Base-by-base conservation (phyloP, 2,113 vertebrate genomes). In the Dermatemys mawii region DNA sequence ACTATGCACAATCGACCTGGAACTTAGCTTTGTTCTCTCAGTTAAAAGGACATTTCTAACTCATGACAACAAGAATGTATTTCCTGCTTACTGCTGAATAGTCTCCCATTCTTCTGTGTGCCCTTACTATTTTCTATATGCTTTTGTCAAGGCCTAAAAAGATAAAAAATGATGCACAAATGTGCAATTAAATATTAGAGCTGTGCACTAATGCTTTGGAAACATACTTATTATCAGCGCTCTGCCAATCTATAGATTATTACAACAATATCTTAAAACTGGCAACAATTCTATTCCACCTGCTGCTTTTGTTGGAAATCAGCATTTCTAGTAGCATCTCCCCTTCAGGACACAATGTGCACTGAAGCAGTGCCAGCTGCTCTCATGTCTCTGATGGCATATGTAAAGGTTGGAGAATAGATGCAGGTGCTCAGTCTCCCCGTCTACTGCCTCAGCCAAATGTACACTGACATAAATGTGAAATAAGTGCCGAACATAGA, bases 401-500 rank as follows among this genome's bases (percentile, higher is more conserved):
- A 49, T 81, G 82, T 11, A 88, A 87, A 96, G 76, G 89, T 53
- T 88, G 63, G 67, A 83, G 88, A 97, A 90, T 17, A 96, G 88
- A 81, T 75, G 87, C 92, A 95, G 94, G 92, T 95, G 94, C 81
- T 97, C n/a, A 12, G 79, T n/a, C 78, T 86, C 78, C 49, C 92
- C 21, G 35, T 46, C 51, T 27, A 14, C 70, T 75, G n/a, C 38
- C 91, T 92, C 84, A 41, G 93, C 93, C 93, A 94, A 94, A 89
- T 27, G 73, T 14, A 35, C 3, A 3, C 89, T 87, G 93, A 91
- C 91, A 95, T 93, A 84, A 91, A 88, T 35, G 89, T 19, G 73
- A 93, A 89, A 87, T 87, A 96, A 91, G 96, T 81, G 87, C 92
- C 48, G 78, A 96, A 94, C 76, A 97, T 60, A 92, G 93, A 95